These are phyloP conservation scores for Fregetta grallaria DNA, from an alignment of 2,113 vertebrate genomes.

Conservation along the genomic window DNA sequence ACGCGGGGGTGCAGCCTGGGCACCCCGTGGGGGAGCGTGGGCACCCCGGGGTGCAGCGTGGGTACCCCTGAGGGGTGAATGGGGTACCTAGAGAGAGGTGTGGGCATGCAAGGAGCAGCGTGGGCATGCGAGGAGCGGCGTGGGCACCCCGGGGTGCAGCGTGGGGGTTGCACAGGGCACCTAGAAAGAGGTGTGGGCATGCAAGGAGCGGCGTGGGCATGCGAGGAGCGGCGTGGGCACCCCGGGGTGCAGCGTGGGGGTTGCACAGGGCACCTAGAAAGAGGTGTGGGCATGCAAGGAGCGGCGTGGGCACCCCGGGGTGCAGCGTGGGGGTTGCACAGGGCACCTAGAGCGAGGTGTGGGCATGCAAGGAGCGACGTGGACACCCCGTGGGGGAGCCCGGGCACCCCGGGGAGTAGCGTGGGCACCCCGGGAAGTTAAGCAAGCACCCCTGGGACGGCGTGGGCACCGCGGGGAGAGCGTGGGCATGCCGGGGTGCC, in stretches of 20 bases:
- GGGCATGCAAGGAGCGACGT: rapidly evolving
- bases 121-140: neutral
- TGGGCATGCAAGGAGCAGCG: rapidly evolving
- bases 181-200: too few species aligned
- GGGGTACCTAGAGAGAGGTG: neutral
- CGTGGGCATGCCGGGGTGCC: neutral
- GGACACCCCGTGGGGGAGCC: neutral
- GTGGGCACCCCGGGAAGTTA: too few species aligned
- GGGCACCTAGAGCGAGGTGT: neutral
- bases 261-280: neutral
- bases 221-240: rapidly evolving
- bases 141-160: too few species aligned
- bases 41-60: neutral
- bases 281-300: too few species aligned
- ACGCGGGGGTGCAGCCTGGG: neutral
- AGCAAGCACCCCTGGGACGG: neutral
- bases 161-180: neutral
- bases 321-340: rapidly evolving
- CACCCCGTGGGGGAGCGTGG: neutral
- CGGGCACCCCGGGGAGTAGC: too few species aligned
- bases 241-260: rapidly evolving
- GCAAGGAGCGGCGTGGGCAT: rapidly evolving
- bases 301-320: rapidly evolving
- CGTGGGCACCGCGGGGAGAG: neutral
- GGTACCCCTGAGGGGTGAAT: neutral